Percentiles rank a stretch among this genome's conserved stretches.
These are phyloP conservation scores for Lasioglossum figueresi DNA, from an alignment of 2,888 invertebrate genomes.

Conservation along the genomic window DNA sequence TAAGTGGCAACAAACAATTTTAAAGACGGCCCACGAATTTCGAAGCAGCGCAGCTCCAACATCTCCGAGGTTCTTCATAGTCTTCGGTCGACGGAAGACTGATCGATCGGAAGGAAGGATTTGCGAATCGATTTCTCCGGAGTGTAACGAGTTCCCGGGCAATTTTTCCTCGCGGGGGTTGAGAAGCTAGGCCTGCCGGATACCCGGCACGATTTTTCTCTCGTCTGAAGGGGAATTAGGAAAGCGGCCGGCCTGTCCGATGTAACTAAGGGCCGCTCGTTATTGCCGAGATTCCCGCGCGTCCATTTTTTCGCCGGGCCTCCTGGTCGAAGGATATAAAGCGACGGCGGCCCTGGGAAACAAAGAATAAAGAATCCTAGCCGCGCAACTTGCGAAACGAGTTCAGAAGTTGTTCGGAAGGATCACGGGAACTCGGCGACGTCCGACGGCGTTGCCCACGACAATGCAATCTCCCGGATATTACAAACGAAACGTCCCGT, in stretches of 20 bases:
- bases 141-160: slow-evolving; percentile 51
- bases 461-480: slow-evolving; percentile 2
- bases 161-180: slow-evolving; percentile 45
- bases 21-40: not conserved
- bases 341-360: not conserved
- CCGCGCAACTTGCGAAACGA: slow-evolving; percentile 17
- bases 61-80: not conserved
- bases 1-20: not conserved
- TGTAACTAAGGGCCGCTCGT: slow-evolving; percentile 47
- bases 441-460: slow-evolving; percentile 1
- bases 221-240: slow-evolving; percentile 48
- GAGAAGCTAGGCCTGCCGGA: slow-evolving; percentile 5
- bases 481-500: slow-evolving; percentile 20
- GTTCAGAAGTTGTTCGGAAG: slow-evolving; percentile 11
- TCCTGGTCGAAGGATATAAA: not conserved
- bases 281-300: slow-evolving; percentile 41
- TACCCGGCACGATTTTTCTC: slow-evolving; percentile 51
- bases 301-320: slow-evolving; percentile 16
- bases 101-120: slow-evolving; percentile 66
- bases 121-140: slow-evolving; percentile 54
- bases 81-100: slow-evolving; percentile 26
- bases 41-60: not conserved
- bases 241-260: slow-evolving; percentile 34
- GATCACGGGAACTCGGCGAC: not conserved
- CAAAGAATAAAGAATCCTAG: slow-evolving; percentile 1